These are phyloP conservation scores for Caenorhabditis virilis DNA, from an alignment of 2,888 invertebrate species.

Conservation along the genomic window DNA sequence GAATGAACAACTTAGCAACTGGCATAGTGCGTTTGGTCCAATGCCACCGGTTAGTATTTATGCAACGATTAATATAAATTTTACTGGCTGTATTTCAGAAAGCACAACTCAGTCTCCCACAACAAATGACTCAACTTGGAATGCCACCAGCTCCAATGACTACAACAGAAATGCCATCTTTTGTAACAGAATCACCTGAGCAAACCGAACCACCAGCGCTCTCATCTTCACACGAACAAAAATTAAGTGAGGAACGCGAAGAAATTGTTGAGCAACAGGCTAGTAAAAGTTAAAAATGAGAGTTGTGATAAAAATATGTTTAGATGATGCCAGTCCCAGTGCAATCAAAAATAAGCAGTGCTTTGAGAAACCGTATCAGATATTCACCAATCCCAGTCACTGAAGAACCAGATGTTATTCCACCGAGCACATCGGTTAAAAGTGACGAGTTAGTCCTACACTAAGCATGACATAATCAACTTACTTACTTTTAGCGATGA, in stretches of 20 bases:
- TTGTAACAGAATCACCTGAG: slow-evolving; percentile 3
- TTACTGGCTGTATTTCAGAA: no score
- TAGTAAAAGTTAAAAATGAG: no score
- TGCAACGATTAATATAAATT: no score
- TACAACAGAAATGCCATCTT: not conserved
- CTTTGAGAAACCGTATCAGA: slow-evolving; percentile 25
- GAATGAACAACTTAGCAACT: slow-evolving; percentile 43
- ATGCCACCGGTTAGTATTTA: no score
- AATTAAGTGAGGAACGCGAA: slow-evolving; percentile 26
- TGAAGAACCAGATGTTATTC: slow-evolving; percentile 18
- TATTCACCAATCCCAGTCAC: slow-evolving; percentile 30
- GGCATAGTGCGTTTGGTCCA: slow-evolving; percentile 42
- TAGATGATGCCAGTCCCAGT: slow-evolving; percentile 25
- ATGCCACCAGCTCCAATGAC: slow-evolving; percentile 16
- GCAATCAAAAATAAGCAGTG: slow-evolving; percentile 29
- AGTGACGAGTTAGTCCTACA: slow-evolving; percentile 16
- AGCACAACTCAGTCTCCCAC: no score
- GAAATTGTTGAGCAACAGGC: slow-evolving; percentile 30
- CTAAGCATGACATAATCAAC: not conserved
- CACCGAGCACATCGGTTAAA: slow-evolving; percentile 31
- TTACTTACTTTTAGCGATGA: slow-evolving; percentile 24
- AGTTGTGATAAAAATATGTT: no score
- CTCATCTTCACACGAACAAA: slow-evolving; percentile 26
- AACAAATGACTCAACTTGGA: no score
- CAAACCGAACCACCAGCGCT: slow-evolving; percentile 8